Conservation (phyloP, 2,888 invertebrate genomes). For the Drosophila nr. perissopoda region DNA sequence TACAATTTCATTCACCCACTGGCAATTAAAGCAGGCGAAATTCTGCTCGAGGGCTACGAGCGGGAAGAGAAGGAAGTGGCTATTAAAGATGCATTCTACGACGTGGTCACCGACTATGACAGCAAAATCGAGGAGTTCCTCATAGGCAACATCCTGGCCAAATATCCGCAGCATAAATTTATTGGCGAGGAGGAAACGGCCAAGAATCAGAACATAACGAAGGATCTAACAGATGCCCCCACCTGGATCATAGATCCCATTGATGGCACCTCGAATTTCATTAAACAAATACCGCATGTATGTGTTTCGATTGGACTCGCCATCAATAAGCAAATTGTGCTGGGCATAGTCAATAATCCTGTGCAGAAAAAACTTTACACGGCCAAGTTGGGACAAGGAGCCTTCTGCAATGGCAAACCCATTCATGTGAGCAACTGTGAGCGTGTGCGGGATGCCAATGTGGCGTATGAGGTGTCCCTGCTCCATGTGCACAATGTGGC, state of each 20-base stretch:
- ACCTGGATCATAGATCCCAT: conserved; percentile 95
- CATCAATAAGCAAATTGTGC: conserved; percentile 86
- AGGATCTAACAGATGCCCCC: conserved; percentile 89
- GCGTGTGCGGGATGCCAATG: conserved; percentile 81
- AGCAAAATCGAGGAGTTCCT: conserved; percentile 90
- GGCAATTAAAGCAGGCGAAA: conserved; percentile 82
- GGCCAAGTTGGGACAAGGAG: conserved; percentile 89
- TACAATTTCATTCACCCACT: conserved; percentile 82
- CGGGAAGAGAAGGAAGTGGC: conserved; percentile 80
- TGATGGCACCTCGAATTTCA: conserved; percentile 94
- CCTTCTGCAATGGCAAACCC: conserved; percentile 89
- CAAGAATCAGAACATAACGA: conserved; percentile 83
- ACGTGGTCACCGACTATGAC: conserved; percentile 93
- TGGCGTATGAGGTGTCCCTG: conserved; percentile 84
- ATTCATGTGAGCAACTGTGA: conserved; percentile 86
- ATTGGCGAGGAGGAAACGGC: conserved; percentile 91
- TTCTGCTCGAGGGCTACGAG: conserved; percentile 83
- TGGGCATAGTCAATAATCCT: conserved; percentile 92
- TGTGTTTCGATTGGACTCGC: conserved; percentile 90
- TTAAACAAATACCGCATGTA: conserved; percentile 88
- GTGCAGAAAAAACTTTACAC: conserved; percentile 89
- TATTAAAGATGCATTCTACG: conserved; percentile 88
- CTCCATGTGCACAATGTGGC: conserved; percentile 78
- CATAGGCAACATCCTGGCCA: conserved; percentile 86
- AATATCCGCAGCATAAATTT: conserved; percentile 88